Evolutionary conservation across 2,797 vertebrate genomes (phyloP), one percentile per base, ranked within the genome.

Genomic region (Amphiprion clarkii): DNA sequence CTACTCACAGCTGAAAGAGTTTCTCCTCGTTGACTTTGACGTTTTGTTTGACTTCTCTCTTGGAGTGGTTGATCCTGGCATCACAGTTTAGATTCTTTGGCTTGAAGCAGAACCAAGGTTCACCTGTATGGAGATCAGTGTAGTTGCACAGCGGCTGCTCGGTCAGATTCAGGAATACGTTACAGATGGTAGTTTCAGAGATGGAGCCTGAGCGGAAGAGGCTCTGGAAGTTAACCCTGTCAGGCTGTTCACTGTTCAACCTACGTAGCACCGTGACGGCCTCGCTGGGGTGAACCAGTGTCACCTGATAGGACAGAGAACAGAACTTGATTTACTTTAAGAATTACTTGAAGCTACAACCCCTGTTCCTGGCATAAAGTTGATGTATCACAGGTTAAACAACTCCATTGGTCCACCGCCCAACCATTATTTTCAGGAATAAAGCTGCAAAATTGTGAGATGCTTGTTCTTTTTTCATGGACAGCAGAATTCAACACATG

Each of bases 41-140:
- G 46, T 92, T 93, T 82, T 96, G 94, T 36, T 92, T 88, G 81
- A 96, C 96, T 6, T 93, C 95, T 1, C 95, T 96, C 83, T 95
- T 97, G 73, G 88, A 92, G 71, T 99, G 97, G 84, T 79, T 95
- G 81, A 97, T 93, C 67, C 97, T 93, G 71, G 89, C 94, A 73
- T 95, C 93, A 79, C 97, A 99, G 25, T 92, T 88, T n/a, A 98
- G 92, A 17, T 94, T 94, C 76, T 94, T 94, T 57, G 97, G 97
- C 69, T 97, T 98, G 70, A 96, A 96, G 82, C 97, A 99, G 92
- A 96, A 98, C 97, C 97, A 99, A 0, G 96, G 96, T 55, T 98
- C 97, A 2, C 97, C 96, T 0, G 96, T 97, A 53, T 94, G 91
- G 33, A 90, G 90, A 83, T 99, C 97, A 11, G 96, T 97, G 82